Conservation (phyloP, 2,888 invertebrate genomes). For the Melanargia galathea region DNA sequence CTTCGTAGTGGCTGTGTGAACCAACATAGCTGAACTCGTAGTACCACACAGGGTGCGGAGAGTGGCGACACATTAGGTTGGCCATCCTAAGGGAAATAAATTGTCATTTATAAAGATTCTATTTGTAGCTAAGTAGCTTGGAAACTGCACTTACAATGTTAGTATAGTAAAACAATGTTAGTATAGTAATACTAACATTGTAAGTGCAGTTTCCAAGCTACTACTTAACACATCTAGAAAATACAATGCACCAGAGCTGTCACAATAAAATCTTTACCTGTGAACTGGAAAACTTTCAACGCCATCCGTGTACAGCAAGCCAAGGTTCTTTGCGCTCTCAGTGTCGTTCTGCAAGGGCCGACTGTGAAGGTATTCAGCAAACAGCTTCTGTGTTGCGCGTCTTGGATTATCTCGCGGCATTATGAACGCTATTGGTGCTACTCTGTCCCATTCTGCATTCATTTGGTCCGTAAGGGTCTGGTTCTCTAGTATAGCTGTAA, state of each 20-base stretch:
- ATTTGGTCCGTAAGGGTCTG: slow-evolving; percentile 76
- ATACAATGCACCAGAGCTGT: not conserved
- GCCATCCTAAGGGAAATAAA: slow-evolving; percentile 49
- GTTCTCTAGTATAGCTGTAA: slow-evolving; percentile 53
- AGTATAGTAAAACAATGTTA: too few relatives aligned
- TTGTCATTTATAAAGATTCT: too few relatives aligned
- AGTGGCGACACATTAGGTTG: slow-evolving; percentile 57
- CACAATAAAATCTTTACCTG: slow-evolving; percentile 2
- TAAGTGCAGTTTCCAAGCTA: too few relatives aligned
- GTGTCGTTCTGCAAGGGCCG: slow-evolving; percentile 36
- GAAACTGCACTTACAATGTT: too few relatives aligned
- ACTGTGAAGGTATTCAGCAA: slow-evolving; percentile 58
- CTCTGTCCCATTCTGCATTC: slow-evolving; percentile 82
- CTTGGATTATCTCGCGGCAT: slow-evolving; percentile 73
- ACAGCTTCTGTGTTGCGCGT: slow-evolving; percentile 23
- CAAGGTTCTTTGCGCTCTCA: slow-evolving; percentile 35
- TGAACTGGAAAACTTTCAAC: slow-evolving; percentile 23
- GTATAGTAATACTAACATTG: too few relatives aligned
- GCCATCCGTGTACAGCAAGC: slow-evolving; percentile 41
- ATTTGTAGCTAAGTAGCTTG: too few relatives aligned
- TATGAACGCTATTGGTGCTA: slow-evolving; percentile 86
- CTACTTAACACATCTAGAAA: too few relatives aligned
- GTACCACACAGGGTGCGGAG: slow-evolving; percentile 54
- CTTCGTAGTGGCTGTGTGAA: slow-evolving; percentile 58
- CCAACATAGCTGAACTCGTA: slow-evolving; percentile 63